Conservation (phyloP, 2,888 invertebrate species). For the Folsomia manolachei region DNA sequence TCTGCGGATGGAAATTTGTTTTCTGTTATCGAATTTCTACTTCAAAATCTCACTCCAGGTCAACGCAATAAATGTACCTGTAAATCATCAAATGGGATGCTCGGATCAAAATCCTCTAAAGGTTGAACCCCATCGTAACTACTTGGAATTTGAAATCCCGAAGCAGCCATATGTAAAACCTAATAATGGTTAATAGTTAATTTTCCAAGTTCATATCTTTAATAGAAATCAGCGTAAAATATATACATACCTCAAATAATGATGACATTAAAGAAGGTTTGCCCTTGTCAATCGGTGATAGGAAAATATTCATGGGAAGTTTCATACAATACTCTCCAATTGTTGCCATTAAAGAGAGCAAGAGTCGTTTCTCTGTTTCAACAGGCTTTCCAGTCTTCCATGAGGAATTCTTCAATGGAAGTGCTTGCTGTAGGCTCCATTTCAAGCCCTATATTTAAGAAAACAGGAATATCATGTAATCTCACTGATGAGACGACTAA, state of each 20-base stretch:
- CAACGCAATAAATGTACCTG: constrained; percentile 28
- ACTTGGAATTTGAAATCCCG: constrained; percentile 40
- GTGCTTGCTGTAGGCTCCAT: constrained; percentile 41
- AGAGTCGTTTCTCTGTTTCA: constrained; percentile 65
- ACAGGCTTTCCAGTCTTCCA: constrained; percentile 55
- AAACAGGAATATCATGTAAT: neutral
- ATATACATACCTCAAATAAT: constrained; percentile 61
- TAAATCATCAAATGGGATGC: constrained; percentile 69
- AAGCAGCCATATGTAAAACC: constrained; percentile 43
- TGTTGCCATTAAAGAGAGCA: constrained; percentile 79
- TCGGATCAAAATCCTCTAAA: constrained; percentile 70
- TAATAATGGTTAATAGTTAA: too few species aligned
- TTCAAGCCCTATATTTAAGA: constrained; percentile 35
- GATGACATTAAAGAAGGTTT: constrained; percentile 63
- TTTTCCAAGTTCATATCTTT: too few species aligned
- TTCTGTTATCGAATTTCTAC: too few species aligned
- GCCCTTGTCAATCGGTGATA: constrained; percentile 51
- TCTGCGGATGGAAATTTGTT: too few species aligned
- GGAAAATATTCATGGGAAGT: constrained; percentile 58
- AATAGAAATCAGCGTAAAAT: too few species aligned
- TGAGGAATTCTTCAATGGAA: constrained; percentile 41
- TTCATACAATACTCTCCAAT: constrained; percentile 92
- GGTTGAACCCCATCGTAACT: constrained; percentile 54
- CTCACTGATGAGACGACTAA: too few species aligned
- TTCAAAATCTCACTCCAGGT: neutral